phyloP scores from a whole-genome alignment of 2,888 invertebrate species.

The Gymnocheta viridis region DNA sequence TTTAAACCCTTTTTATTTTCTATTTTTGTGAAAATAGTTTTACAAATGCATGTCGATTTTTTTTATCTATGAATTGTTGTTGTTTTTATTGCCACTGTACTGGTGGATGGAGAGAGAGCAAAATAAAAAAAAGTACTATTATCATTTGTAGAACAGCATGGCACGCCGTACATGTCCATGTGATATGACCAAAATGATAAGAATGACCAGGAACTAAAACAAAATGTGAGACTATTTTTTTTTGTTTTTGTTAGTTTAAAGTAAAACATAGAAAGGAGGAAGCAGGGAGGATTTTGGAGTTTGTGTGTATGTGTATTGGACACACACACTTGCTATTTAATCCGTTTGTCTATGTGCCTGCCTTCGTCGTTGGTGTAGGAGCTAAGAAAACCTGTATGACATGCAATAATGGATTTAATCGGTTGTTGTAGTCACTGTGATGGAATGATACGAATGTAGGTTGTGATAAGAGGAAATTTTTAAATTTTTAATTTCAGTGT shows the following conservation, averaged over 20 bases:
- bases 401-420: slow-evolving; percentile 59
- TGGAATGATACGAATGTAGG: slow-evolving; percentile 50
- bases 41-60: slow-evolving; percentile 48
- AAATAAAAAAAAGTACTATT: slow-evolving; percentile 30
- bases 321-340: background rate
- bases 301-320: background rate
- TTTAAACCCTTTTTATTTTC: slow-evolving; percentile 41
- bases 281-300: background rate
- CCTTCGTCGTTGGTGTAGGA: slow-evolving; percentile 12
- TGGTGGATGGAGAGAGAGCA: background rate
- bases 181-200: slow-evolving; percentile 75
- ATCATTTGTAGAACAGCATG: slow-evolving; percentile 72
- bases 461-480: background rate
- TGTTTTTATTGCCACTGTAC: background rate
- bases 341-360: slow-evolving; percentile 3
- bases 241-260: slow-evolving; percentile 9
- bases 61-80: slow-evolving; percentile 8
- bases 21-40: slow-evolving; percentile 59
- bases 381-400: slow-evolving; percentile 54
- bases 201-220: slow-evolving; percentile 61
- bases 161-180: slow-evolving; percentile 77
- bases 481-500: background rate
- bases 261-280: background rate
- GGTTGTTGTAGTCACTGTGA: slow-evolving; percentile 37
- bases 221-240: slow-evolving; percentile 5